phyloP scores from a whole-genome alignment of 1,140 invertebrate species.

The Berghia stephanieae region DNA sequence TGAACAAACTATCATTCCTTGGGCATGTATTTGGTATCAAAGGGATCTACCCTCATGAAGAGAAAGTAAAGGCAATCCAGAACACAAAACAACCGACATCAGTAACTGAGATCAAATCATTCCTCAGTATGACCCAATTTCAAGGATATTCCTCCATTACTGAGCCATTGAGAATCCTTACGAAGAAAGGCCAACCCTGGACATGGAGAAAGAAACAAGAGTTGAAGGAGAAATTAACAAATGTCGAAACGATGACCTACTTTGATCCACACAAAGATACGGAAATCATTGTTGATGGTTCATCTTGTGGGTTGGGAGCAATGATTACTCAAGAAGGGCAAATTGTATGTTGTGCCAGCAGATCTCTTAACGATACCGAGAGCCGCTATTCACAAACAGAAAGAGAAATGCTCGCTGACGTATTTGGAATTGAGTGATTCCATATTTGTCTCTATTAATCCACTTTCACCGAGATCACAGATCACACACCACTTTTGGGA shows the following conservation, averaged over 20 bases:
- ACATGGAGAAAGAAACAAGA: conserved; percentile 35
- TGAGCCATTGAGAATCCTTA: conserved; percentile 40
- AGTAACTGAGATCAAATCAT: conserved; percentile 38
- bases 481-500: conserved; percentile 56
- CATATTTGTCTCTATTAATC: conserved; percentile 63
- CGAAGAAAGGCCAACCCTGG: conserved; percentile 34
- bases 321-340: conserved; percentile 34
- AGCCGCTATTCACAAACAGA: conserved; percentile 65
- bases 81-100: conserved; percentile 26
- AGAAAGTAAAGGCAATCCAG: conserved; percentile 61
- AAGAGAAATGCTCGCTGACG: conserved; percentile 63
- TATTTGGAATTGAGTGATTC: conserved; percentile 66
- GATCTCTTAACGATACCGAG: conserved; percentile 27
- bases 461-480: conserved; percentile 60
- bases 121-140: conserved; percentile 43
- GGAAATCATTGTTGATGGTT: conserved; percentile 44
- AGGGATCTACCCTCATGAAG: conserved; percentile 37
- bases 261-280: conserved; percentile 38
- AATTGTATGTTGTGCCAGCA: conserved; percentile 32
- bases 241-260: conserved; percentile 37
- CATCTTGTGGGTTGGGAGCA: conserved; percentile 22
- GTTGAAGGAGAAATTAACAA: conserved; percentile 34
- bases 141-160: conserved; percentile 36
- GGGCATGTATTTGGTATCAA: conserved; percentile 34
- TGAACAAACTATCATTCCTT: conserved; percentile 35